phyloP scores from a whole-genome alignment of 1,140 invertebrate species.

The Heliothis virescens region DNA sequence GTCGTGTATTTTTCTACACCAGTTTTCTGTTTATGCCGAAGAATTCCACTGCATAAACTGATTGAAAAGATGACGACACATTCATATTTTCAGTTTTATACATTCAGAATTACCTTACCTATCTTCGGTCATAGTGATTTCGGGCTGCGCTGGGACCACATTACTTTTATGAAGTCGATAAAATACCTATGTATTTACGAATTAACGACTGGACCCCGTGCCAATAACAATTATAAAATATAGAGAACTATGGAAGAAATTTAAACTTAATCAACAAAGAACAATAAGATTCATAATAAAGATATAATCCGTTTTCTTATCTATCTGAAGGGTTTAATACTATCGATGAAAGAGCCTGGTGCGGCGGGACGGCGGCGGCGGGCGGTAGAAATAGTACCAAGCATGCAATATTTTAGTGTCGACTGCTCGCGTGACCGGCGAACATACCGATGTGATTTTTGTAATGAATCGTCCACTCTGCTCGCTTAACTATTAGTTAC shows the following conservation, averaged over 20 bases:
- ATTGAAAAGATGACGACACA: no score
- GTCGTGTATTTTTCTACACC: neutral
- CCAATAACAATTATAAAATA: no score
- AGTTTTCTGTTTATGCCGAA: neutral
- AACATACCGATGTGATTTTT: slow-evolving; percentile 20
- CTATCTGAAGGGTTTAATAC: neutral
- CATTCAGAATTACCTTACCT: no score
- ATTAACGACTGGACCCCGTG: no score
- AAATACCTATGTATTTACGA: no score
- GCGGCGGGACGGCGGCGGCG: neutral
- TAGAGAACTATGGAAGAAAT: no score
- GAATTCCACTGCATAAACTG: no score
- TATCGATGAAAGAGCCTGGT: neutral
- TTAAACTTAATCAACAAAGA: no score
- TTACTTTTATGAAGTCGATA: no score
- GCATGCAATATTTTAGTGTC: slow-evolving; percentile 14
- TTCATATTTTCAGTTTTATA: no score
- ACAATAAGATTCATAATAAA: neutral
- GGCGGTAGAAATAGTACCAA: neutral
- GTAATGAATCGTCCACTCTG: slow-evolving; percentile 14
- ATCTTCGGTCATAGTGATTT: no score
- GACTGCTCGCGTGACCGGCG: neutral
- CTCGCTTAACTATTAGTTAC: neutral
- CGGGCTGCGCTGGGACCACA: no score
- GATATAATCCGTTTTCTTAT: neutral